Evolutionary conservation across 2,888 invertebrate genomes (phyloP).

Genomic region (Desoria tigrina): DNA sequence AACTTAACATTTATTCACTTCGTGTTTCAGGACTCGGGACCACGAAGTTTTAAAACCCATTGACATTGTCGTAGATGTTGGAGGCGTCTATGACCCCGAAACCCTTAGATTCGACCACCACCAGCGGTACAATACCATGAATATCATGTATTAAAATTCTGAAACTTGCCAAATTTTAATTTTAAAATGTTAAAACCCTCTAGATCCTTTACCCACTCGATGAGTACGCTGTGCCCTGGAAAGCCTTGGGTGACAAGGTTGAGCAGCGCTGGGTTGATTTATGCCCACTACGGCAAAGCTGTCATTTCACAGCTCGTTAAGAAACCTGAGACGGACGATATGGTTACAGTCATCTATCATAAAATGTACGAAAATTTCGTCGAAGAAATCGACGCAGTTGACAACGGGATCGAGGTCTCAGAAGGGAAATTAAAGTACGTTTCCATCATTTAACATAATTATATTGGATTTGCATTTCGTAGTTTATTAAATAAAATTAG

Average conservation of each 20-base stretch:
- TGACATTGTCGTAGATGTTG: conserved; percentile 95
- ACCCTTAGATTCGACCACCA: conserved; percentile 89
- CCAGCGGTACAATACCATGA: conserved; percentile 66
- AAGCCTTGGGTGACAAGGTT: conserved; percentile 66
- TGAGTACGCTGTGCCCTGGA: conserved; percentile 66
- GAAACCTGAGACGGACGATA: conserved; percentile 58
- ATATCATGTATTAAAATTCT: conserved; percentile 3
- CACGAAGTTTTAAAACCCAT: conserved; percentile 69
- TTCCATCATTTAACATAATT: background rate
- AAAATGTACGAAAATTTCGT: conserved; percentile 84
- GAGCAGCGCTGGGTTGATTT: conserved; percentile 93
- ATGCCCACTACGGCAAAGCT: conserved; percentile 81
- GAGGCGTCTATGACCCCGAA: conserved; percentile 76
- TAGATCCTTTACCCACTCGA: conserved; percentile 69
- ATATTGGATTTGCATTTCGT: too few relatives aligned
- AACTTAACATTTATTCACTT: too few relatives aligned
- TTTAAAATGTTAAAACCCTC: too few relatives aligned
- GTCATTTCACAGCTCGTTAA: conserved; percentile 67
- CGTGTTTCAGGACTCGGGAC: conserved; percentile 63
- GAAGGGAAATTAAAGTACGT: conserved; percentile 64
- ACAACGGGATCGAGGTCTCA: conserved; percentile 76
- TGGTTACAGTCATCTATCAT: conserved; percentile 65
- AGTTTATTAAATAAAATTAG: too few relatives aligned
- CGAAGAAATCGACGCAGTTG: conserved; percentile 92
- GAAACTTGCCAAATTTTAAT: too few relatives aligned